Evolutionary conservation across 2,113 vertebrate genomes (phyloP), one percentile per base, ranked within the genome.

Genomic region (Zeus faber): DNA sequence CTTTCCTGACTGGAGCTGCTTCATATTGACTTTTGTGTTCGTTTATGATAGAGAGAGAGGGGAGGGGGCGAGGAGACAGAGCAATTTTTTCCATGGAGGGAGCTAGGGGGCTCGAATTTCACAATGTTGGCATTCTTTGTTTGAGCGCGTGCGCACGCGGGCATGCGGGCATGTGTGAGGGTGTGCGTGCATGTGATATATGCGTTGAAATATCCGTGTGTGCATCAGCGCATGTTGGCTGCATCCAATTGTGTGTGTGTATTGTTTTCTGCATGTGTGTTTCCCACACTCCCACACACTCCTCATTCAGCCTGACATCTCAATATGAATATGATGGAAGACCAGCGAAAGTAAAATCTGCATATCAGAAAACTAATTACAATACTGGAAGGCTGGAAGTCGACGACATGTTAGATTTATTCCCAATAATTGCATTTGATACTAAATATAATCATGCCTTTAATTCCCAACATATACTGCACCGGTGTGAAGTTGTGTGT

Each of bases 21-120:
- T 14, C 6, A 6, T 40, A 17, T 40, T 40, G 37, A 40, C 37
- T 40, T 13, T 17, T 41, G 39, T 40, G 14, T 56, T 62, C 23
- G 48, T 54, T 64, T 65, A 58, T 69, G 40, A 70, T 49, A 40
- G 43, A 6, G 27, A 10, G 65, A 55, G 35, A 18, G 22, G 29
- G 29, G 29, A 31, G 29, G 13, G 29, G 29, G 7, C 50, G 54
- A 2, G 41, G 54, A 14, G 11, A 58, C 26, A 48, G 25, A 49
- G 24, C 5, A 14, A 8, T 20, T 63, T 56, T 63, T 59, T 78
- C 60, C 67, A 62, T 29, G 22, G 8, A 59, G 51, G n/a, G n/a
- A n/a, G n/a, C 22, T 43, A 20, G 49, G 14, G 6, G 62, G 53
- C 23, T 82, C 79, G 14, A n/a, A 72, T 85, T 85, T 85, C 79